Evolutionary conservation across 2,113 vertebrate genomes (phyloP).

Genomic region (Dunckerocampus dactyliophorus): DNA sequence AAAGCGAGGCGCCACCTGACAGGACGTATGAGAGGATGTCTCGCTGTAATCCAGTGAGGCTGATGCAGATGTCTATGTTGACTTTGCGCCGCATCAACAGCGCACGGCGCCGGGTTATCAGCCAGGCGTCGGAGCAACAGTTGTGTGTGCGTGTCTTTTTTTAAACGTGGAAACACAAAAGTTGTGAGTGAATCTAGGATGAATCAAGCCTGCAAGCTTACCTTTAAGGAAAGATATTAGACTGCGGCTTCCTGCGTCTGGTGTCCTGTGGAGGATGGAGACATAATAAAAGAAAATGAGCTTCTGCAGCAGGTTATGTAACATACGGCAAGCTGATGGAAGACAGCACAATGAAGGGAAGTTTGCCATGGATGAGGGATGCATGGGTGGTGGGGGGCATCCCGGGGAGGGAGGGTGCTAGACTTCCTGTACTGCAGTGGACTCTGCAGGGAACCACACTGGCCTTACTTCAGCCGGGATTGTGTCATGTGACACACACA

Average conservation of each 20-base stretch:
- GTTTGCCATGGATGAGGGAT: slow-evolving; percentile 6
- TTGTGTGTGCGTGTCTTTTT: slow-evolving; percentile 31
- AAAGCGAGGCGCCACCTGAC: too few relatives aligned
- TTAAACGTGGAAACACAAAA: background rate
- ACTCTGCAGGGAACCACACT: slow-evolving; percentile 49
- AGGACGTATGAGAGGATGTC: slow-evolving; percentile 45
- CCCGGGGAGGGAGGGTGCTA: slow-evolving; percentile 43
- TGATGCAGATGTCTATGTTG: slow-evolving; percentile 47
- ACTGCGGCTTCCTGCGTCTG: slow-evolving; percentile 32
- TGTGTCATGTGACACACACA: slow-evolving; percentile 15
- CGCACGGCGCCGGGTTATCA: slow-evolving; percentile 54
- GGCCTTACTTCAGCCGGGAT: slow-evolving; percentile 24
- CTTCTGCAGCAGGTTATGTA: slow-evolving; percentile 1
- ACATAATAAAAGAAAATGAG: slow-evolving; percentile 14
- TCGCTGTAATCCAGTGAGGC: slow-evolving; percentile 42
- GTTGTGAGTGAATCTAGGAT: too few relatives aligned
- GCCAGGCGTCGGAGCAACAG: slow-evolving; percentile 50
- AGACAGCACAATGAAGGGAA: slow-evolving; percentile 8
- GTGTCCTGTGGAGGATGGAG: slow-evolving; percentile 40
- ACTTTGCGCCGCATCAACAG: slow-evolving; percentile 52
- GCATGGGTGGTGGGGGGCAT: slow-evolving; percentile 22
- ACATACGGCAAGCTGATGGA: background rate
- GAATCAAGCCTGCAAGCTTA: slow-evolving; percentile 42
- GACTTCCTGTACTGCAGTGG: slow-evolving; percentile 50
- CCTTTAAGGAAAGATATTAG: slow-evolving; percentile 59